Evolutionary conservation across 1,140 invertebrate genomes (phyloP), one percentile per base, ranked within the genome.

Genomic region (Drosophila navojoa): DNA sequence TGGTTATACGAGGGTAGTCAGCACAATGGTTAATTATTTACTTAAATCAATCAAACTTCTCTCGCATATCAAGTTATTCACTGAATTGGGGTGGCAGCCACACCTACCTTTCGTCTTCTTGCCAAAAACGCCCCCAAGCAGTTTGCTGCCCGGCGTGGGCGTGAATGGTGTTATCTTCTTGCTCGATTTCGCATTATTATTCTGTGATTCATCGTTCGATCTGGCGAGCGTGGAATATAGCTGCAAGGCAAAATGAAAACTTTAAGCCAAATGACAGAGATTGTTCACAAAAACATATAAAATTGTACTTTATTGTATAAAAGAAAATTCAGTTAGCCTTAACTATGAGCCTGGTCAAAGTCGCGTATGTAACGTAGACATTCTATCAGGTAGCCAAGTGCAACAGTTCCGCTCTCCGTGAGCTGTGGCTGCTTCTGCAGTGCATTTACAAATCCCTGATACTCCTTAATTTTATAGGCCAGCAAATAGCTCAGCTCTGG

Each of bases 51-150:
- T 38, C 11, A 13, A 13, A 13, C 35, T 38, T 3, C 6, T 4
- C 35, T 38, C 35, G 10, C 35, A 38, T 11, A 57, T 9, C 10
- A 19, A 29, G 50, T 69, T 71, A 86, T 62, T 54, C 49, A 69
- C 59, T 44, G 38, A 32, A 40, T 53, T 3, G 0, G 42, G 13
- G 27, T 0, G 10, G 57, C 5, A 42, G 3, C 19, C 15, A n/a
- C n/a, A 81, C 81, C 38, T 91, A 91, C 91, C 89, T 92, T 92
- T 80, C 27, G 71, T 49, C 66, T 92, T 92, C 52, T 92, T 91
- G 16, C 61, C 91, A 64, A 92, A 92, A 0, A 92, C 78, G 5
- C 90, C 90, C 38, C 91, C 91, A 47, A 92, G 66, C 7, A 92
- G 27, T 58, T 90, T 90, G 57, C 42, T 91, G 16, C 81, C 89